Base-by-base conservation (phyloP, 2,888 invertebrate genomes). In the Arctia plantaginis region DNA sequence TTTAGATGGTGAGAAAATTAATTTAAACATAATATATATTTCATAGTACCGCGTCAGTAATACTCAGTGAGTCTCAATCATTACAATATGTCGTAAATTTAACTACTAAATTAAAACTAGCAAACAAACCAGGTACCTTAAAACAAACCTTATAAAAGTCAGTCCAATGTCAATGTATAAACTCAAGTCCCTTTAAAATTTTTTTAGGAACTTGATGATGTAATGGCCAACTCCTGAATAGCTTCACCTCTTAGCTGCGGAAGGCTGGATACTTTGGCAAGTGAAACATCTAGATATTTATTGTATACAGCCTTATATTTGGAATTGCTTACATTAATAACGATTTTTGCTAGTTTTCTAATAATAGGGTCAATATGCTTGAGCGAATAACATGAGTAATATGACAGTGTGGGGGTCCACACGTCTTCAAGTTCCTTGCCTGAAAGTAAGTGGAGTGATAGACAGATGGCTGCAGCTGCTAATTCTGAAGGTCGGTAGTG, bases 401-500 rank as follows among this genome's bases (percentile, higher is more conserved):
- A 97, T 13, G 94, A 93, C 75, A 99, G 91, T 0, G 98, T 97
- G 23, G 97, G 96, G 1, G 97, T 98, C 99, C 98, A 98, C 62
- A 94, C 90, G 0, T 91, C 97, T 81, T 92, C 92, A 78, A 88
- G 90, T 78, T 70, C 92, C 89, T 82, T 95, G 87, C 93, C 96
- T 84, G 96, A 95, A 35, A 98, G 95, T 33, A 97, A 86, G 74
- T 94, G 90, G 0, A 96, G 89, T 4, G 98, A 97, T 18, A 99
- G 95, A 90, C 97, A 98, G 74, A 98, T 96, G 13, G 98, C 97
- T 8, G 98, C 97, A 15, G 98, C 98, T 65, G 99, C 98, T 75
- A 98, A 96, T 84, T 98, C 96, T 0, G 99, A 99, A 0, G 99
- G 99, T 77, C 96, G 96, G 86, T 97, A 96, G 86, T 97, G 97